phyloP scores from a whole-genome alignment of 1,140 invertebrate species.

The Galleria mellonella region DNA sequence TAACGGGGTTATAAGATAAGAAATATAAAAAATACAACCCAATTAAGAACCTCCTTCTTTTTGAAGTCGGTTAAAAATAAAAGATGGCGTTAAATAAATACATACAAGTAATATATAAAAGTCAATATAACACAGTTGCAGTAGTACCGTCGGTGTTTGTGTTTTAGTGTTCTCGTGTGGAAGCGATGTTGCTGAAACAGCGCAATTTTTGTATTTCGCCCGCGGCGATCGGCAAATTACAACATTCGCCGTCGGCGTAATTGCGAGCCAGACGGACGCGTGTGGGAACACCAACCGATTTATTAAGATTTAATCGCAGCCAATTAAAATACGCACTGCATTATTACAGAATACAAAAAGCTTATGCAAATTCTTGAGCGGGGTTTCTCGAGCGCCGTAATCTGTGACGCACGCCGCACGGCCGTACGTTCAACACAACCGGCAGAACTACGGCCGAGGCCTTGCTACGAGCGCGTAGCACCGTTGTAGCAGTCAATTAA shows the following conservation, averaged over 20 bases:
- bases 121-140: too few species aligned
- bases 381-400: neutral
- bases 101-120: too few species aligned
- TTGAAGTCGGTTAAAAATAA: too few species aligned
- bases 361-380: conserved; percentile 31
- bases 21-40: too few species aligned
- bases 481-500: neutral
- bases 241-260: conserved; percentile 50
- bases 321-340: conserved; percentile 60
- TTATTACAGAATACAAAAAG: conserved; percentile 44
- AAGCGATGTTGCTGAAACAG: conserved; percentile 41
- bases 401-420: conserved; percentile 8
- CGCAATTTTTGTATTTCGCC: conserved; percentile 53
- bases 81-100: too few species aligned
- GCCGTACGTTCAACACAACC: conserved; percentile 6
- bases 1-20: too few species aligned
- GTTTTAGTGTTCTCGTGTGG: conserved; percentile 10
- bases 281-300: conserved; percentile 54
- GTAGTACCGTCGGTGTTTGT: neutral
- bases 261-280: conserved; percentile 31
- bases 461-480: conserved; percentile 17
- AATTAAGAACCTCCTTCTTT: too few species aligned
- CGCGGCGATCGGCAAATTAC: conserved; percentile 53
- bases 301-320: conserved; percentile 63
- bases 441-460: neutral